Evolutionary conservation across 2,888 invertebrate genomes (phyloP).

Genomic region (Luffia ferchaultella): DNA sequence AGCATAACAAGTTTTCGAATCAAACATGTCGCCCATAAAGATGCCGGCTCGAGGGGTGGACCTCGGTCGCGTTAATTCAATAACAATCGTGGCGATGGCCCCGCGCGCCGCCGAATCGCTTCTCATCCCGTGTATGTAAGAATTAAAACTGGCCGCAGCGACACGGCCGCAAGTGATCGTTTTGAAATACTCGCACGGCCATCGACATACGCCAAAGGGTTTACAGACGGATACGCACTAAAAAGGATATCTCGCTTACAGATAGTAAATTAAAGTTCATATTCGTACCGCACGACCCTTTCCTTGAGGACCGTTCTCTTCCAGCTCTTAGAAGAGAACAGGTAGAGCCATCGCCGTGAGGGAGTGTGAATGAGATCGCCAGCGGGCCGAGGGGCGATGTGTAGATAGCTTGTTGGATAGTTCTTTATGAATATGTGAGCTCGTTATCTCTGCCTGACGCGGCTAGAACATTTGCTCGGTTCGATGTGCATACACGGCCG

Average conservation of each 20-base stretch:
- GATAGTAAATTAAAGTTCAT: conserved; percentile 63
- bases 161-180: conserved; percentile 49
- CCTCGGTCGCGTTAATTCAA: conserved; percentile 47
- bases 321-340: conserved; percentile 49
- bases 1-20: conserved; percentile 67
- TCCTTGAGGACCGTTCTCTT: conserved; percentile 41
- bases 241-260: conserved; percentile 63
- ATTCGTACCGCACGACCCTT: conserved; percentile 43
- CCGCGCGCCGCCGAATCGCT: conserved; percentile 40
- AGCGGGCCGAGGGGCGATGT: conserved; percentile 36
- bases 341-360: conserved; percentile 52
- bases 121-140: conserved; percentile 53
- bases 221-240: conserved; percentile 43
- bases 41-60: conserved; percentile 60
- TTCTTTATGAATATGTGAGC: conserved; percentile 67
- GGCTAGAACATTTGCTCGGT: conserved; percentile 33
- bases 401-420: conserved; percentile 51
- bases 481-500: conserved; percentile 30
- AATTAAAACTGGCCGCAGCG: conserved; percentile 59
- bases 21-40: conserved; percentile 67
- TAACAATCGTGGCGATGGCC: conserved; percentile 48
- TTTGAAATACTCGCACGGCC: conserved; percentile 43
- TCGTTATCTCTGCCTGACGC: conserved; percentile 57
- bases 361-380: conserved; percentile 64
- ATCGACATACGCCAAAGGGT: conserved; percentile 49